Evolutionary conservation across 2,797 vertebrate genomes (phyloP).

Genomic region (Gymnopithys bicolor): DNA sequence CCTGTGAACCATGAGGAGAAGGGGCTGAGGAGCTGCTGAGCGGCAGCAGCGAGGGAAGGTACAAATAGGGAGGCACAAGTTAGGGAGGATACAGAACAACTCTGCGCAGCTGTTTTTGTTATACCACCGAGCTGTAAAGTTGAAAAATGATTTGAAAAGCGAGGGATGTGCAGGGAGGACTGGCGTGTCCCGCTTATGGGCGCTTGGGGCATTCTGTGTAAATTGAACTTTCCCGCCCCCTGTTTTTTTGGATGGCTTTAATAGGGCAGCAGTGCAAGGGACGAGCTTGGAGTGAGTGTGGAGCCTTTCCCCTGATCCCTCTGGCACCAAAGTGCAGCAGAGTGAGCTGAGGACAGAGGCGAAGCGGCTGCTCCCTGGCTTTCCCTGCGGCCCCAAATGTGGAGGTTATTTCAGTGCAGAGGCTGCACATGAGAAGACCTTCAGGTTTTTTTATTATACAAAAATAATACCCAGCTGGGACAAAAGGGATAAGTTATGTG

Average conservation of each 20-base stretch:
- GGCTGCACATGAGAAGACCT: not conserved
- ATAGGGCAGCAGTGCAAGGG: slow-evolving; percentile 40
- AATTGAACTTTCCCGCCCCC: not conserved
- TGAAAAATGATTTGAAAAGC: slow-evolving; percentile 51
- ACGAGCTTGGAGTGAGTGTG: slow-evolving; percentile 45
- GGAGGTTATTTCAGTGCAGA: slow-evolving; percentile 20
- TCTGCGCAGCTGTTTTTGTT: slow-evolving; percentile 65
- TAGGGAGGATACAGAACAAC: not conserved
- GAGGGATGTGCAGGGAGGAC: slow-evolving; percentile 5
- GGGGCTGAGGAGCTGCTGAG: not conserved
- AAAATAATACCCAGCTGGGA: accelerated
- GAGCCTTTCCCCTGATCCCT: slow-evolving; percentile 11
- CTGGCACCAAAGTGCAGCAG: slow-evolving; percentile 38
- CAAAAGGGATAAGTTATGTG: not conserved
- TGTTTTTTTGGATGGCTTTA: slow-evolving; percentile 10
- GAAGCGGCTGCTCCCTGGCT: slow-evolving; percentile 33
- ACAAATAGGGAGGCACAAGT: not conserved
- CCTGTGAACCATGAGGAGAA: not conserved
- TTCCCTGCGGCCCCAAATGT: not conserved
- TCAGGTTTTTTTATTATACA: not conserved
- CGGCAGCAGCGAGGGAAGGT: not conserved
- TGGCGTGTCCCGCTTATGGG: not conserved
- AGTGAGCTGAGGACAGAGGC: slow-evolving; percentile 61
- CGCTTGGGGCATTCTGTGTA: slow-evolving; percentile 44
- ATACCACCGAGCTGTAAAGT: slow-evolving; percentile 19